Percentiles rank a stretch among this genome's conserved stretches.
These are phyloP conservation scores for Nanger granti DNA, from an alignment of 2,113 vertebrate genomes.

Conservation along the genomic window DNA sequence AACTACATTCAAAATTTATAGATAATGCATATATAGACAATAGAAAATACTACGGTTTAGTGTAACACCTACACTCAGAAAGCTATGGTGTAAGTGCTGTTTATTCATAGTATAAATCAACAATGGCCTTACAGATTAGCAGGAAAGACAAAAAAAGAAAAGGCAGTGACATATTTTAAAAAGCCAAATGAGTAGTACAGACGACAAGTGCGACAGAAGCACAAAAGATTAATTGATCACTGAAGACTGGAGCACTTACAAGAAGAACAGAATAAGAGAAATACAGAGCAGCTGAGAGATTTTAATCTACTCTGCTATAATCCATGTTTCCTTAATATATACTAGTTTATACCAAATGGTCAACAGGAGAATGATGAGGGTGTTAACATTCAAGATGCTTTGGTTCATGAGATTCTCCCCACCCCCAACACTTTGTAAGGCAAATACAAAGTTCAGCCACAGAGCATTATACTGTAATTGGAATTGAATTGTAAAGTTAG, in stretches of 20 bases:
- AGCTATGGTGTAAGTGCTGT: not conserved
- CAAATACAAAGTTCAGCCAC: not conserved
- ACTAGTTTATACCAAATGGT: not conserved
- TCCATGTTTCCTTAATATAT: not conserved
- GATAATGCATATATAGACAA: not conserved
- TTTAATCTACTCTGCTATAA: not conserved
- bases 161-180: not conserved
- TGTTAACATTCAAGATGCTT: not conserved
- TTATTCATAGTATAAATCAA: not conserved
- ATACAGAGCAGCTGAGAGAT: not conserved
- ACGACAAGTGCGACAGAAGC: not conserved
- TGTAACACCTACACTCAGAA: not conserved
- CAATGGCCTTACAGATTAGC: not conserved
- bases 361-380: not conserved
- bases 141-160: constrained; percentile 6
- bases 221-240: not conserved
- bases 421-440: not conserved
- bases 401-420: not conserved
- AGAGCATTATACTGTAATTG: not conserved
- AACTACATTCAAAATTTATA: not conserved
- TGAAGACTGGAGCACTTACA: not conserved
- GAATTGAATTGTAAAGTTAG: not conserved
- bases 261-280: not conserved
- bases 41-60: not conserved
- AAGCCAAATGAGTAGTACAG: not conserved